A percentile compares a stretch with the other conserved stretches of the same genome.
Evolutionary conservation across 92 coral and sea anemone genomes (phyloP).

Genomic region (Pocillopora grandis): DNA sequence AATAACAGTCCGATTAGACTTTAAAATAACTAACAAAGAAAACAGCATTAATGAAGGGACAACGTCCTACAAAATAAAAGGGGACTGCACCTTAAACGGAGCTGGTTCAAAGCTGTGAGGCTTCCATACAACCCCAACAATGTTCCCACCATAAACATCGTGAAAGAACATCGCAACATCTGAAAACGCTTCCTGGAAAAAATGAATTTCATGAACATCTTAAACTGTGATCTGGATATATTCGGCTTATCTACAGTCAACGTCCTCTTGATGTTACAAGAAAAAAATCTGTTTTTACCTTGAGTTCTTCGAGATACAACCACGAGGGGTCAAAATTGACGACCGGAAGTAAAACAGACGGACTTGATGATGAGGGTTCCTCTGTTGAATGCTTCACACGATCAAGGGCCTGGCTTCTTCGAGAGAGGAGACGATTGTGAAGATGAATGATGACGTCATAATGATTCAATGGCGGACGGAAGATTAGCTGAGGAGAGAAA

Average conservation of each 20-base stretch:
- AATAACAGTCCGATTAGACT: not conserved
- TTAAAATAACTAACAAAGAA: not conserved
- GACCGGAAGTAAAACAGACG: constrained; percentile 69
- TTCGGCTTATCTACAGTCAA: not conserved
- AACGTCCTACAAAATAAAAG: not conserved
- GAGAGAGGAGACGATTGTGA: constrained; percentile 66
- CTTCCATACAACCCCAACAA: constrained; percentile 88
- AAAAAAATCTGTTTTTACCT: constrained; percentile 48
- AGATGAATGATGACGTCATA: constrained; percentile 90
- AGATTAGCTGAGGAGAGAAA: constrained; percentile 70
- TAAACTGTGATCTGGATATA: too few relatives aligned
- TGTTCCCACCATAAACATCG: constrained; percentile 78
- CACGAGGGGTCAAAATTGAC: constrained; percentile 87
- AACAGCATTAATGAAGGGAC: not conserved
- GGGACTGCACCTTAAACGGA: constrained; percentile 68
- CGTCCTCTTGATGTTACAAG: not conserved
- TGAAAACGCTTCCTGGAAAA: constrained; percentile 75
- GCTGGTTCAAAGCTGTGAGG: constrained; percentile 67
- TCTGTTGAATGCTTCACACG: constrained; percentile 39
- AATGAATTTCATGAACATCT: not conserved
- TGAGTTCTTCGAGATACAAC: constrained; percentile 71
- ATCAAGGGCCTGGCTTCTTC: constrained; percentile 77
- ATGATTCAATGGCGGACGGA: constrained; percentile 90
- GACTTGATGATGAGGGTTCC: constrained; percentile 33
- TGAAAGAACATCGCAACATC: constrained; percentile 88